A percentile compares a stretch with the other conserved stretches of the same genome.
These are phyloP conservation scores for Monarcha castaneiventris DNA, from an alignment of 2,113 vertebrate species.

Conservation along the genomic window DNA sequence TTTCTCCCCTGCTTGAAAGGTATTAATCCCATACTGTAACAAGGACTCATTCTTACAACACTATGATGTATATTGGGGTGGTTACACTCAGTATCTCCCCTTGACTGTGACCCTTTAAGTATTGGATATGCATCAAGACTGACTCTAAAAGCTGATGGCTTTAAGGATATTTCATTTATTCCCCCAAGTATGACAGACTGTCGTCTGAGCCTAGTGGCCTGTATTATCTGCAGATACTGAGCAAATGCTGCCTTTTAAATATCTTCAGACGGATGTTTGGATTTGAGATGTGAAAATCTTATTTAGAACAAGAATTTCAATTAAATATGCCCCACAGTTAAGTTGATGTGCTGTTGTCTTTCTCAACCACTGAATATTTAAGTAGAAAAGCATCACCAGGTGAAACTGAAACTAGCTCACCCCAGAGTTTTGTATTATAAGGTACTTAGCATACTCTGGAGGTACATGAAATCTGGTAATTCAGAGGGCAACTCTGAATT, in stretches of 20 bases:
- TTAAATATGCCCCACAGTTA: not conserved
- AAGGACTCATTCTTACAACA: not conserved
- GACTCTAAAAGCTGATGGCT: not conserved
- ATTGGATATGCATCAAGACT: not conserved
- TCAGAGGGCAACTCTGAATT: not conserved
- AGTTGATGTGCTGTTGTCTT: not conserved
- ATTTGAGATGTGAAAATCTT: not conserved
- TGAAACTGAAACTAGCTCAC: not conserved
- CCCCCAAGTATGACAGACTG: not conserved
- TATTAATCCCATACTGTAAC: not conserved
- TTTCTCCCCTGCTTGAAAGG: not conserved
- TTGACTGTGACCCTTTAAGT: not conserved
- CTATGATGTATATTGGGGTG: not conserved
- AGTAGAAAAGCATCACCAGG: not conserved
- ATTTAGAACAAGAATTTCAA: not conserved
- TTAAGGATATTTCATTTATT: not conserved
- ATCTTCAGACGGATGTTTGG: not conserved
- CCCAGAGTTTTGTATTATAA: not conserved
- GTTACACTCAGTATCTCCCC: not conserved
- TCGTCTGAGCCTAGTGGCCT: not conserved
- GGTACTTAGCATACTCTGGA: not conserved
- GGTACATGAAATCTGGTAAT: not conserved
- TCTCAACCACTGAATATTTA: not conserved
- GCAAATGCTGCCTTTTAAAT: not conserved
- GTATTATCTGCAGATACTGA: not conserved